These are phyloP conservation scores for Plutomurus gul DNA, from an alignment of 1,140 invertebrate species.

Conservation along the genomic window DNA sequence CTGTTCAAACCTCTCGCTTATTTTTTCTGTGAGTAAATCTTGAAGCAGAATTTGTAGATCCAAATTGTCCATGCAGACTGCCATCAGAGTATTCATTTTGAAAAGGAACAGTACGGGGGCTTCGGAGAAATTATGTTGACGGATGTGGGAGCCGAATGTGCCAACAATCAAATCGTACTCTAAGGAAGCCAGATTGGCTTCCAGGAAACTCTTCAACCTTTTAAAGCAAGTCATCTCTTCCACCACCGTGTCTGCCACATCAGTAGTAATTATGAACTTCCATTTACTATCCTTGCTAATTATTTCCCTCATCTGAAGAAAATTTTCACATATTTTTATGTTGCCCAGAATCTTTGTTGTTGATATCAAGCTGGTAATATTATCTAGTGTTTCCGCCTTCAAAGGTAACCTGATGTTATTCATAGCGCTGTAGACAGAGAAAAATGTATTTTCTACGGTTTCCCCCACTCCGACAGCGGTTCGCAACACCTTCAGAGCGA, in stretches of 20 bases:
- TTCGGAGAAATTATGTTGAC: neutral
- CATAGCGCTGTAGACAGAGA: neutral
- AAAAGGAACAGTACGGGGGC: neutral
- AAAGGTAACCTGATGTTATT: neutral
- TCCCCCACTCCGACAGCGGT: neutral
- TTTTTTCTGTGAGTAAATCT: neutral
- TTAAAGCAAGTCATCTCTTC: neutral
- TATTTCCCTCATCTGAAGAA: neutral
- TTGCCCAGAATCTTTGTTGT: neutral
- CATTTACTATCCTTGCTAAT: neutral
- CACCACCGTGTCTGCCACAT: neutral
- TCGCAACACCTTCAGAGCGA: neutral
- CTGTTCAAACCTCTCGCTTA: neutral
- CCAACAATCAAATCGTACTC: neutral
- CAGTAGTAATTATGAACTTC: neutral
- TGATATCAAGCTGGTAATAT: neutral
- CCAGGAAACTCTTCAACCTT: neutral
- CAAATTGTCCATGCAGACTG: neutral
- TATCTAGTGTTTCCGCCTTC: neutral
- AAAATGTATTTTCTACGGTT: neutral
- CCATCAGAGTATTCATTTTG: neutral
- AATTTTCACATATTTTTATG: neutral
- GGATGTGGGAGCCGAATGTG: neutral
- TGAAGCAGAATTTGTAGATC: neutral
- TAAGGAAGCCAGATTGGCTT: neutral